phyloP scores from a whole-genome alignment of 2,888 invertebrate species.

The Melieria omissa region DNA sequence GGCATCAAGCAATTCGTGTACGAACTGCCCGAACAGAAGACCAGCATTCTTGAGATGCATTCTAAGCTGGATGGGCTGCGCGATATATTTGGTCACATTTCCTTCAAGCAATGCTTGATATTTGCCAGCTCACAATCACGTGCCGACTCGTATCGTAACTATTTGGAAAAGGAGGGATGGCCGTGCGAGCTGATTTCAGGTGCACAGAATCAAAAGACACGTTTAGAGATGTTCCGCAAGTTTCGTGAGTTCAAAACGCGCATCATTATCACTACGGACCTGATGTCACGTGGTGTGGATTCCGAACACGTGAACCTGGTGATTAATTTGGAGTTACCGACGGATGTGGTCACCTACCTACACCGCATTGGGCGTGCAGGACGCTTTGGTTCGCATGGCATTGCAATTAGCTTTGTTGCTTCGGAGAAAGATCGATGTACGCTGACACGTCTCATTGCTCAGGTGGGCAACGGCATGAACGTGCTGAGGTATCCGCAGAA shows the following conservation, averaged over 20 bases:
- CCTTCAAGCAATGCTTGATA: conserved; percentile 90
- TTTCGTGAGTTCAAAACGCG: conserved; percentile 85
- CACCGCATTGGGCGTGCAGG: conserved; percentile 97
- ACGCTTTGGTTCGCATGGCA: conserved; percentile 88
- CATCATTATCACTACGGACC: conserved; percentile 89
- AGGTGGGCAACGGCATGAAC: conserved; percentile 69
- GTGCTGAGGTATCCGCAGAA: conserved; percentile 67
- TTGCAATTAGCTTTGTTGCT: conserved; percentile 79
- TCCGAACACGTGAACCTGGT: conserved; percentile 92
- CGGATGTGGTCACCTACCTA: conserved; percentile 83
- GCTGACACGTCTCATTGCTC: conserved; percentile 71
- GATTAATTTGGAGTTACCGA: conserved; percentile 89
- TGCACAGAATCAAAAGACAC: conserved; percentile 80
- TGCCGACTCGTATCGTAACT: conserved; percentile 81
- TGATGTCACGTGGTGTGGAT: conserved; percentile 94
- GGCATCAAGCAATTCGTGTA: conserved; percentile 84
- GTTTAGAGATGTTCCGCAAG: conserved; percentile 80
- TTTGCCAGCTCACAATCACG: conserved; percentile 91
- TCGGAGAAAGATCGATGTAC: conserved; percentile 73
- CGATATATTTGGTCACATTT: conserved; percentile 75
- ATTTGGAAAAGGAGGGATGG: conserved; percentile 79
- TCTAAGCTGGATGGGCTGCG: conserved; percentile 75
- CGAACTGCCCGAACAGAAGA: conserved; percentile 72
- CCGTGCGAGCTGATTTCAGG: conserved; percentile 82
- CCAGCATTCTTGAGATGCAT: conserved; percentile 74